These are phyloP conservation scores for Atlantisia rogersi DNA, from an alignment of 2,113 vertebrate genomes.

Conservation along the genomic window DNA sequence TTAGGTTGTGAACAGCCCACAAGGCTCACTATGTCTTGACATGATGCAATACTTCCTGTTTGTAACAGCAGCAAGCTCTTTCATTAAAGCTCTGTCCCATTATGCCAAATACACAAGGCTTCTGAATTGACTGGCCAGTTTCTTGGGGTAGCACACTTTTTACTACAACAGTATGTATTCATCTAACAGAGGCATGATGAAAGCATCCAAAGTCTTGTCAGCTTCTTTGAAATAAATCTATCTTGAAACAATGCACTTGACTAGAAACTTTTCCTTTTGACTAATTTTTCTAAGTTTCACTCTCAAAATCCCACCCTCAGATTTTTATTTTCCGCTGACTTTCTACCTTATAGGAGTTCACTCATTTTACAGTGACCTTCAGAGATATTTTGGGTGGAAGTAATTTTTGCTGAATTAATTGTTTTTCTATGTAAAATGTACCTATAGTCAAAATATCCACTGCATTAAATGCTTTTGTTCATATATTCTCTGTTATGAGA, in stretches of 20 bases:
- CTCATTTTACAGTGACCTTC: not conserved
- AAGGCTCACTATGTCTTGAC: not conserved
- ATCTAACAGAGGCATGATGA: not conserved
- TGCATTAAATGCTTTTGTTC: not conserved
- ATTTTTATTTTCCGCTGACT: not conserved
- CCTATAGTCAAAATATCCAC: not conserved
- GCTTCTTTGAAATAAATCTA: not conserved
- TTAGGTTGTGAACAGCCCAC: not conserved
- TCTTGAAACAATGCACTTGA: not conserved
- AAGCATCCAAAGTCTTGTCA: not conserved
- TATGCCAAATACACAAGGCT: not conserved
- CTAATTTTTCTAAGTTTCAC: not conserved
- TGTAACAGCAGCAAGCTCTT: not conserved
- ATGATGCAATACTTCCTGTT: not conserved
- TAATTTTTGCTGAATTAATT: not conserved
- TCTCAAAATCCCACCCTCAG: not conserved
- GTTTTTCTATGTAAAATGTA: not conserved
- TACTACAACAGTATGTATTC: not conserved
- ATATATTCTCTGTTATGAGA: not conserved
- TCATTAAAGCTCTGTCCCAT: not conserved
- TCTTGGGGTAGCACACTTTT: not conserved
- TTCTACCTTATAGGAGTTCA: not conserved
- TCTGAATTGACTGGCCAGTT: not conserved
- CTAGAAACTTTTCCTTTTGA: not conserved
- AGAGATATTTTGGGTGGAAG: not conserved